Evolutionary conservation across 1,140 invertebrate species (phyloP), one percentile per base, ranked within the genome.

Genomic region (Drosophila auraria): DNA sequence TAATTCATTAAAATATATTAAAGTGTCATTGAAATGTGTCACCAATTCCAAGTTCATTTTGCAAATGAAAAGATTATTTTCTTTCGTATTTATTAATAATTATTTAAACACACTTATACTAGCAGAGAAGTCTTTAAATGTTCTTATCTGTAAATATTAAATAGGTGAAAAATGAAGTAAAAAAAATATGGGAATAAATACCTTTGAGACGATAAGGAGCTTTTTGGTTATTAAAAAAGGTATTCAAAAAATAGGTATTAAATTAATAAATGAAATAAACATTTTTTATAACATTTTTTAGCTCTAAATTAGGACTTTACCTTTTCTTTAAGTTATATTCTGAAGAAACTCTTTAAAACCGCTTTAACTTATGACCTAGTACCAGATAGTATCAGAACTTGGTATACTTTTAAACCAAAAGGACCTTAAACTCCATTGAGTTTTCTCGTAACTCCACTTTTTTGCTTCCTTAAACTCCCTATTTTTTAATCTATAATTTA

Each of bases 21-120:
- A 38, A 40, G 38, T 23, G 33, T 56, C 20, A 38, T 14, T 38
- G 17, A 40, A 56, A 23, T 38, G 53, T 56, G 33, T 56, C 53
- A 56, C 53, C 53, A 40, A 38, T 38, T 56, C 53, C 53, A 56
- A 56, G 53, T 56, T 56, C 33, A 56, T 38, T 56, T 14, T 8
- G 33, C 33, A n/a, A 14, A 11, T 20, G 17, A 3, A 56, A 23
- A 40, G 20, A 56, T 56, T 54, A 56, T 38, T 15, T 38, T 23
- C 6, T 1, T 4, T 56, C 8, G 33, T 23, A 23, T 56, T 15
- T 38, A 40, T 38, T 23, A 8, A 51, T 51, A 30, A 30, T 17
- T 17, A 17, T 17, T 53, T 33, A 2, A 30, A 17, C 1, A 33
- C 17, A 17, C 15, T 30, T 33, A 53, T 33, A 53, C n/a, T 1